phyloP scores from a whole-genome alignment of 2,797 vertebrate genomes.

The Poliocrania exsul region DNA sequence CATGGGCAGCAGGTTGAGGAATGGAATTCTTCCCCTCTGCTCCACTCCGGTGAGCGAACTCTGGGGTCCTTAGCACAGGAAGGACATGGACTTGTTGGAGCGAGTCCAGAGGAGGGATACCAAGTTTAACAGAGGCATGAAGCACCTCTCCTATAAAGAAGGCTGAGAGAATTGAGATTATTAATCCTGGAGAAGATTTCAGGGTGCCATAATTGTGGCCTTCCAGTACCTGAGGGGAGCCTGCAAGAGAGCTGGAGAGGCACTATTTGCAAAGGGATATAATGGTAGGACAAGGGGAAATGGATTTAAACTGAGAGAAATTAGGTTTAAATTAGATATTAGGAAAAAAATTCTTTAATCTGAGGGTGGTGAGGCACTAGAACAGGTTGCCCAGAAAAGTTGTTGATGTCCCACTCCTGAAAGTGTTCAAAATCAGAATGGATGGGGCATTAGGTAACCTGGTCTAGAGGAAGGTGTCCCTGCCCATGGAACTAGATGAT shows the following conservation, averaged over 20 bases:
- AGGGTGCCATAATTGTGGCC: rapidly evolving
- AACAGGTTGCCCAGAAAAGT: background rate
- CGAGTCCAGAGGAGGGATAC: background rate
- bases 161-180: background rate
- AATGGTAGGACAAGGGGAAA: background rate
- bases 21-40: background rate
- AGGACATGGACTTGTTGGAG: background rate
- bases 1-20: rapidly evolving
- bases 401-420: no score
- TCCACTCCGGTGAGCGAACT: background rate
- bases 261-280: background rate
- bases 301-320: background rate
- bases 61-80: background rate
- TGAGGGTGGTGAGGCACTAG: rapidly evolving
- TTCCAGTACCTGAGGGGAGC: background rate
- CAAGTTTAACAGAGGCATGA: background rate
- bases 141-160: background rate
- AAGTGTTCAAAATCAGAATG: background rate
- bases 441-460: background rate
- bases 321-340: background rate
- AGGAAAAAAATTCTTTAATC: background rate
- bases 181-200: background rate
- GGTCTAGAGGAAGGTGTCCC: background rate
- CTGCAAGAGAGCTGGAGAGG: background rate
- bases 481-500: background rate